Conservation (phyloP, 2,113 vertebrate genomes). For the Apodemus sylvaticus region DNA sequence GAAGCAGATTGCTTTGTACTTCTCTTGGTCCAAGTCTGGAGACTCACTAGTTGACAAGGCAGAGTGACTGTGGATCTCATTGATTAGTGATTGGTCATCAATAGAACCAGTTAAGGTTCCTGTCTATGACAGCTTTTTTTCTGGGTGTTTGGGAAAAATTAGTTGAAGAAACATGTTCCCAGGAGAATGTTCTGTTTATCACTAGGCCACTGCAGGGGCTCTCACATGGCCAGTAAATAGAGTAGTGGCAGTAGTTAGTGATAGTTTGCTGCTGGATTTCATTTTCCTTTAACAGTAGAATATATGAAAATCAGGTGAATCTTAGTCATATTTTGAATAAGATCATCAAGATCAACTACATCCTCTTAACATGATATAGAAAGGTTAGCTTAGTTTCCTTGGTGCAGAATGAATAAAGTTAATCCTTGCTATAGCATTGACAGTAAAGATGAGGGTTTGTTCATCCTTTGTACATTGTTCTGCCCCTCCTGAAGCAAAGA, state of each 20-base stretch:
- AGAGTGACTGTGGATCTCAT: neutral
- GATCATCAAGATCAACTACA: slow-evolving; percentile 6
- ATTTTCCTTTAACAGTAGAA: slow-evolving; percentile 16
- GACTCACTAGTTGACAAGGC: neutral
- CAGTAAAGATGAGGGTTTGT: neutral
- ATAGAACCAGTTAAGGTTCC: neutral
- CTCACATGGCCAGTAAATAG: neutral
- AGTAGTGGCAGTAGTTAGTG: neutral
- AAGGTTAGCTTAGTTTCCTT: neutral
- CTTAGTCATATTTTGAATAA: slow-evolving; percentile 38
- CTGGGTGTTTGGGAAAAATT: neutral
- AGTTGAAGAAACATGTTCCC: neutral
- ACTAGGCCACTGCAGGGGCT: neutral
- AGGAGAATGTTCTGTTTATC: slow-evolving; percentile 27
- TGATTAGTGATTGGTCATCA: neutral
- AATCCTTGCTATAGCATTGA: neutral
- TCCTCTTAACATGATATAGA: neutral
- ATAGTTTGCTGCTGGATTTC: neutral
- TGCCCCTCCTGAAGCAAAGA: neutral
- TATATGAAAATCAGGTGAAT: slow-evolving; percentile 20
- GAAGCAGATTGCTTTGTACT: neutral
- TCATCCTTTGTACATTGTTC: neutral
- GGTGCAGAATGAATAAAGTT: slow-evolving; percentile 3
- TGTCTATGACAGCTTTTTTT: neutral
- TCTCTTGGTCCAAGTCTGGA: neutral